Evolutionary conservation across 2,888 invertebrate genomes (phyloP), one percentile per base, ranked within the genome.

Genomic region (Rhagonycha lutea): DNA sequence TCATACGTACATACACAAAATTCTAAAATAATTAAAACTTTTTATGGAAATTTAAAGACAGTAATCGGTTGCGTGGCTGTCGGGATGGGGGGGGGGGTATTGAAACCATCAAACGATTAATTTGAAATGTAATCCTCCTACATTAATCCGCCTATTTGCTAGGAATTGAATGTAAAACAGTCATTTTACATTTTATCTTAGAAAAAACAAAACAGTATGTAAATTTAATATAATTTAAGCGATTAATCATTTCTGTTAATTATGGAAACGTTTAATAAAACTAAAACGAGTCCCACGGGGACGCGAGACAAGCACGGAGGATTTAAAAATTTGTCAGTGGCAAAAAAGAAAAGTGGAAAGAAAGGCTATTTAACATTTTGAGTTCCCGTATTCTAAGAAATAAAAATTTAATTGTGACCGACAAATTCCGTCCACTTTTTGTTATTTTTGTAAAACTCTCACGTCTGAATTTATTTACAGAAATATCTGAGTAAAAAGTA

Each of bases 391-490:
- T 82, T 82, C 82, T 80, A 72, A 79, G 82, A 82, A 82, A 82
- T 80, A 76, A 81, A 82, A 82, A 82, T 82, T 82, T 82, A 82
- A 82, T 82, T 82, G 80, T 78, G 78, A 71, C 75, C 76, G 75
- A 72, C 80, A 77, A 79, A 81, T 81, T 80, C 80, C 80, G 80
- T 75, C 80, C 79, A 76, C 79, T 81, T 81, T 81, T 81, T 80
- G 74, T 77, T 70, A 79, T 79, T 80, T 81, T 79, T 77, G 81
- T 80, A 80, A 81, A 80, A 79, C 75, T 67, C 68, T 81, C 81
- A 81, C 81, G 81, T 81, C 78, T 72, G 79, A 78, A 79, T 80
- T 80, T 80, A 80, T 80, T 79, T 79, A 73, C 74, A 76, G 77
- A 80, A 78, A 81, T 80, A 80, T 80, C 77, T 80, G 72, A 65